Evolutionary conservation across 2,797 vertebrate genomes (phyloP), one percentile per base, ranked within the genome.

Genomic region (Poecilia velifera): DNA sequence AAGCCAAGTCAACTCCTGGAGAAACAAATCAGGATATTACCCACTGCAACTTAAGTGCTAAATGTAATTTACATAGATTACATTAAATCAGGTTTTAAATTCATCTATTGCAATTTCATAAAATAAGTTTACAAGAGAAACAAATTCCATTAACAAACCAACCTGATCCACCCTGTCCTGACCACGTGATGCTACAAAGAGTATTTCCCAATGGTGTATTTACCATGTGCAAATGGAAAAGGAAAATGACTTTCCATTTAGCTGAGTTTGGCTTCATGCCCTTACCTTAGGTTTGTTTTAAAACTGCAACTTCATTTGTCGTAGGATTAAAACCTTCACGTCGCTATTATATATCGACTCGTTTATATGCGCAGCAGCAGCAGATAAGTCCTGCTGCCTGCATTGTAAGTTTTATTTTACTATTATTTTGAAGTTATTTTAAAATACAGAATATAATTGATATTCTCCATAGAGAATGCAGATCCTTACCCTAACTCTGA

Each of bases 21-120:
- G 85, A 84, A 89, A 86, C 74, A 84, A 83, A 89, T 92, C 73
- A 87, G 86, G 68, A 78, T 70, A 82, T 91, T 84, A 87, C 86
- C 84, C 75, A 72, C 59, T 81, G 80, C 72, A 34, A 75, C 78
- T 73, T 82, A 77, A 75, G 66, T 88, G 88, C 81, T 83, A 82
- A 84, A 28, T 72, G 76, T 87, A 77, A 89, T 89, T 86, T 82
- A 76, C 76, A 84, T 64, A 68, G 80, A 53, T 36, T 12, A 84
- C 72, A 82, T 77, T 82, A 72, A 66, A 83, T 53, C 55, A 73
- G 77, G 80, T 73, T 83, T 86, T 82, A 74, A 81, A 68, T 68
- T 64, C 8, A 25, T 68, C 20, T 25, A 41, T 20, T 25, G 6
- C 20, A 22, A 73, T 73, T 28, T 34, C 1, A 80, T 78, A 80